Percentiles rank a stretch among this genome's conserved stretches.
These are phyloP conservation scores for Drosophila melanosoma DNA, from an alignment of 2,888 invertebrate genomes.

Conservation along the genomic window DNA sequence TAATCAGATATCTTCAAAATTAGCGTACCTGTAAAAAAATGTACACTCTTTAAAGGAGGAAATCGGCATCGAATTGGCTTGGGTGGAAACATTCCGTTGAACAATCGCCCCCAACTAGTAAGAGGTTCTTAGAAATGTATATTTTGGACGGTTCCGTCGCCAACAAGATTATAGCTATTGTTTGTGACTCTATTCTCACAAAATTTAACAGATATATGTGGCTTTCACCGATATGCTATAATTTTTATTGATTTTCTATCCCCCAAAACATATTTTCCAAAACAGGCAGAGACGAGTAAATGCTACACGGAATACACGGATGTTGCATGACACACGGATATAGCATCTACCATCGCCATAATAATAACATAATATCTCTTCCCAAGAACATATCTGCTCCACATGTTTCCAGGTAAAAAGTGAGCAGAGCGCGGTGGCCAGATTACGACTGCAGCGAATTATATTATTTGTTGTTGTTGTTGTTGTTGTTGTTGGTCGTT, in stretches of 20 bases:
- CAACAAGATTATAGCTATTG: not conserved
- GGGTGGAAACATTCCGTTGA: not conserved
- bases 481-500: constrained; percentile 22
- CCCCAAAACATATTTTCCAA: not conserved
- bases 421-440: not conserved
- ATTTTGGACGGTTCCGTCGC: not conserved
- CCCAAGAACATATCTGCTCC: not conserved
- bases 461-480: constrained; percentile 6
- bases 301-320: not conserved
- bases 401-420: not conserved
- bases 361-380: not conserved
- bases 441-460: not conserved
- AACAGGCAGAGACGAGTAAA: not conserved
- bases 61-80: not conserved
- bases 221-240: not conserved
- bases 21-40: not conserved
- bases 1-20: not conserved
- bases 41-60: not conserved
- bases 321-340: not conserved
- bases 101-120: not conserved
- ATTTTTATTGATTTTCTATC: not conserved
- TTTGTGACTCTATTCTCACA: not conserved
- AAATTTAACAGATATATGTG: not conserved
- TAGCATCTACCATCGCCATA: not conserved
- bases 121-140: not conserved